A percentile compares a stretch with the other conserved stretches of the same genome.
phyloP scores from a whole-genome alignment of 2,113 vertebrate genomes.

The Carassius gibelio region DNA sequence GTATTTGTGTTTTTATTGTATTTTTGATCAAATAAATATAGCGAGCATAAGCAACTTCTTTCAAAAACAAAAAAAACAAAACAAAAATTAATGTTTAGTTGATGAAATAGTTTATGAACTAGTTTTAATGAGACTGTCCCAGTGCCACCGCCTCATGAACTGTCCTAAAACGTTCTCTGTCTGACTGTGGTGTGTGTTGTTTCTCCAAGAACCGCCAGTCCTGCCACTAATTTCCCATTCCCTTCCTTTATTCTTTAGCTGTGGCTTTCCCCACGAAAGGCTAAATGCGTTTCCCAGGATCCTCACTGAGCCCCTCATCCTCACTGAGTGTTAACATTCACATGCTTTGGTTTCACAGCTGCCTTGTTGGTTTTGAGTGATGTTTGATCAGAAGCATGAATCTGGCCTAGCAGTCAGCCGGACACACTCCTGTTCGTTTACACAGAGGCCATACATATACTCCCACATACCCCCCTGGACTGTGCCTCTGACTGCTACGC shows the following conservation, averaged over 20 bases:
- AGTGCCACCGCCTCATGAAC: conserved; percentile 9
- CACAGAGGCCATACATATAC: conserved; percentile 44
- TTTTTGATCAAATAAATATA: not conserved
- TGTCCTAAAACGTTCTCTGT: conserved; percentile 50
- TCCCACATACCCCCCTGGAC: conserved; percentile 50
- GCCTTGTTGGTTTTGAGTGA: conserved; percentile 69
- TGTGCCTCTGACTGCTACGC: conserved; percentile 88
- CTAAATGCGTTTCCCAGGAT: conserved; percentile 88
- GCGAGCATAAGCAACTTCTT: no score
- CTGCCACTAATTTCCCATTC: conserved; percentile 85
- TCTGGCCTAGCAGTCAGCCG: conserved; percentile 87
- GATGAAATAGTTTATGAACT: not conserved
- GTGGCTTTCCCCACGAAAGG: conserved; percentile 93
- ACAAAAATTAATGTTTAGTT: no score
- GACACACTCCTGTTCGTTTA: conserved; percentile 58
- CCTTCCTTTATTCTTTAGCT: conserved; percentile 86
- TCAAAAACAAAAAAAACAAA: not conserved
- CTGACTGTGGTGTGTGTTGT: conserved; percentile 51
- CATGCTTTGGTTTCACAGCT: conserved; percentile 86
- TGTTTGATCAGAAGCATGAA: conserved; percentile 65
- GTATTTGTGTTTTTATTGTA: not conserved
- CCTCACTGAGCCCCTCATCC: conserved; percentile 89
- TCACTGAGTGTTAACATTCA: conserved; percentile 82
- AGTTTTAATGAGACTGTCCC: not conserved
- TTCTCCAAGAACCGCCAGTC: conserved; percentile 61